These are phyloP conservation scores for Drosophila heteroneura DNA, from an alignment of 2,888 invertebrate species.

Conservation along the genomic window DNA sequence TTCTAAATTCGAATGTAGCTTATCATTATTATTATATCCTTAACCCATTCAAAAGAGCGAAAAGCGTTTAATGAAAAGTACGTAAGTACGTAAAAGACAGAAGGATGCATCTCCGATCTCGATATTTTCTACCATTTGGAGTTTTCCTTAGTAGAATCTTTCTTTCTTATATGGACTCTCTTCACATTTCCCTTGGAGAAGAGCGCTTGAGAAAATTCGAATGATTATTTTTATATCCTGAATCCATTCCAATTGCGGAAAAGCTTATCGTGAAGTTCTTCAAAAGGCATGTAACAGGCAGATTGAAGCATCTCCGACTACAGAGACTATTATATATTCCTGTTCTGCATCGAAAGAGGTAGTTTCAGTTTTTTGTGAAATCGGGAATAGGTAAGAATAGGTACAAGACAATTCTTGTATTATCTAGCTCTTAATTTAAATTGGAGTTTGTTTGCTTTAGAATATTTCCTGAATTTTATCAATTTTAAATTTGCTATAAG, in stretches of 20 bases:
- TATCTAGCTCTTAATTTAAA: not conserved
- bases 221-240: not conserved
- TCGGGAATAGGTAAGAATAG: no score
- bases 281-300: not conserved
- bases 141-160: not conserved
- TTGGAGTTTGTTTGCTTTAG: not conserved
- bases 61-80: not conserved
- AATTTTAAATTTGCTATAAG: not conserved
- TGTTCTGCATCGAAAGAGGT: no score
- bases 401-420: not conserved
- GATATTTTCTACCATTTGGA: not conserved
- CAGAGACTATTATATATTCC: fast-evolving
- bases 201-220: not conserved
- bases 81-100: not conserved
- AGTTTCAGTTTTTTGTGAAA: not conserved
- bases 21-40: not conserved
- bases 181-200: no score
- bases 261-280: not conserved
- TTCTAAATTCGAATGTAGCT: not conserved
- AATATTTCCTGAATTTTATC: not conserved
- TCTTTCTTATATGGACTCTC: not conserved
- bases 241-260: not conserved
- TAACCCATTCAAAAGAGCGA: not conserved
- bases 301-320: not conserved
- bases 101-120: not conserved